Evolutionary conservation across 2,797 vertebrate species (phyloP), one percentile per base, ranked within the genome.

Genomic region (Alectoris magna): DNA sequence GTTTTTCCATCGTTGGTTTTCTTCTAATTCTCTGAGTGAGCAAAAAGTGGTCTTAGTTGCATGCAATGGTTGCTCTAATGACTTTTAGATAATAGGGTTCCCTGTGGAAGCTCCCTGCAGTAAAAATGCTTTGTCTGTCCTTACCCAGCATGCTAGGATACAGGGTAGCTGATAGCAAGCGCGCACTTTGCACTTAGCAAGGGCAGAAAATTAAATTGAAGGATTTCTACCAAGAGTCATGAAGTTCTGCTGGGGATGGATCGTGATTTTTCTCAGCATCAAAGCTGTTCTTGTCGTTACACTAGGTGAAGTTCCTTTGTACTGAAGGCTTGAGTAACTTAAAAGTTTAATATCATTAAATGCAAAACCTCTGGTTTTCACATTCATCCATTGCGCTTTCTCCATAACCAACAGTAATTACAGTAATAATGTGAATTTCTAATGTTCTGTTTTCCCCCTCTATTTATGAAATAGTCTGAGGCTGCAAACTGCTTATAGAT

Each of bases 111-210:
- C 10, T 82, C 59, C 21, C 24, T 51, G 4, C 7, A 34, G 24
- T 0, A 0, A 0, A 2, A 39, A 5, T 84, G 48, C 48, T 43
- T 2, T 64, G 56, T 70, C 22, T 22, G 72, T 75, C 39, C 34
- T 72, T 24, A 78, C 51, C 21, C 43, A 72, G 29, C n/a, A 24
- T 0, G 0, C 31, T 48, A 34, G 0, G 2, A 29, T 23, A 21
- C 7, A 6, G 60, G 24, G 49, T 51, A 64, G 53, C 36, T 51
- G 46, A 53, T 71, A 11, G 21, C 2, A 0, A 38, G 24, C 19
- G 26, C 3, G 1, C 22, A 14, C 13, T 39, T 46, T 43, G 18
- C 23, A 5, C 53, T 75, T 66, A 62, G 29, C 53, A 19, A 14
- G 46, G 22, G 29, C 23, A 55, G 14, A 31, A 76, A 84, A 55